phyloP scores from a whole-genome alignment of 2,888 invertebrate species.

The Dasysyrphus albostriatus region DNA sequence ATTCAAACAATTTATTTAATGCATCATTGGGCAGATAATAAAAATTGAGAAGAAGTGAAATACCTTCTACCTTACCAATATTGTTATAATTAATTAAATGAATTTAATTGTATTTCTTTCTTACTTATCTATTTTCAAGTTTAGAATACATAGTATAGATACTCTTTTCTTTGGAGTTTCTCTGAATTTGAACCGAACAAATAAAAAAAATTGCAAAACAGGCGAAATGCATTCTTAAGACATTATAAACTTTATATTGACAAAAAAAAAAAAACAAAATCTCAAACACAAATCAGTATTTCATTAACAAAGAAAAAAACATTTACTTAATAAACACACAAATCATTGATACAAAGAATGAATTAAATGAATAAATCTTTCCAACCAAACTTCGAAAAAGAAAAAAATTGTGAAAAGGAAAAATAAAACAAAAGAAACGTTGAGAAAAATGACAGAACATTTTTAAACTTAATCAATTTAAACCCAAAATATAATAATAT shows the following conservation, averaged over 20 bases:
- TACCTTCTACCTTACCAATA: constrained; percentile 67
- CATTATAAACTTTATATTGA: constrained; percentile 47
- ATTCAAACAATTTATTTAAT: constrained; percentile 24
- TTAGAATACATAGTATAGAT: constrained; percentile 53
- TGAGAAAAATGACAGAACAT: constrained; percentile 32
- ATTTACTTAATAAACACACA: constrained; percentile 10
- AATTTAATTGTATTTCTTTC: constrained; percentile 66
- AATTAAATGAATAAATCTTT: constrained; percentile 40
- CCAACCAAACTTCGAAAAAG: constrained; percentile 37
- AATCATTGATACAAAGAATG: background rate
- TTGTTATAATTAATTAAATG: constrained; percentile 72
- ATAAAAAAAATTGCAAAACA: background rate
- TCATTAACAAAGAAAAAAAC: constrained; percentile 14
- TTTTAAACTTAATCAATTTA: constrained; percentile 57
- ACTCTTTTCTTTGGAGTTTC: constrained; percentile 33
- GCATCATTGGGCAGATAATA: constrained; percentile 28
- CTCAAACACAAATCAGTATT: constrained; percentile 51
- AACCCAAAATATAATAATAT: constrained; percentile 42
- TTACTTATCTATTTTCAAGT: constrained; percentile 59
- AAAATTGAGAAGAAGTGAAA: constrained; percentile 21
- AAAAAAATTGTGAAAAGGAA: constrained; percentile 39
- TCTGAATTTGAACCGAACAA: constrained; percentile 9
- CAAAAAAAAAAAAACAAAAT: constrained; percentile 27
- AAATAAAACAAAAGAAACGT: constrained; percentile 12
- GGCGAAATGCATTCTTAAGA: constrained; percentile 30